Evolutionary conservation across 1,140 invertebrate species (phyloP).

Genomic region (Heliconius himera): DNA sequence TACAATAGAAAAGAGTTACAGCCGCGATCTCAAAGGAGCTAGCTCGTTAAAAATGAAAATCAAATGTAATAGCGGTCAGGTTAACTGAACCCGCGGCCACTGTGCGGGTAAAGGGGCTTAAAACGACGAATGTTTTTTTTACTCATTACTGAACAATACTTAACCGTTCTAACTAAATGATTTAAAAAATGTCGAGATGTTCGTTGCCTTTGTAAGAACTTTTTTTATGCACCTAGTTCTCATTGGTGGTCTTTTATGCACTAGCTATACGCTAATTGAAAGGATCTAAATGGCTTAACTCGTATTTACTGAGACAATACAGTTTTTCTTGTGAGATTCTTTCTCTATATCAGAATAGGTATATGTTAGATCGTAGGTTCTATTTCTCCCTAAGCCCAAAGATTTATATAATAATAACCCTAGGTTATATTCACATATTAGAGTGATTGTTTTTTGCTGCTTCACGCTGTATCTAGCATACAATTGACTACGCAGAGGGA

Average conservation of each 20-base stretch:
- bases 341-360: no score
- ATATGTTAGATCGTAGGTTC: no score
- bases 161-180: background rate
- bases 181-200: background rate
- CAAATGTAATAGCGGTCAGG: background rate
- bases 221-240: background rate
- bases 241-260: background rate
- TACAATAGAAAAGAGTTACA: background rate
- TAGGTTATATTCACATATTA: no score
- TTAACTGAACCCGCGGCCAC: conserved; percentile 10
- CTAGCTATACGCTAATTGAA: background rate
- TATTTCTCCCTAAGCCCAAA: no score
- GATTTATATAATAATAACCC: no score
- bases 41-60: conserved; percentile 22
- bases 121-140: conserved; percentile 23
- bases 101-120: background rate
- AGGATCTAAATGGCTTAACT: no score
- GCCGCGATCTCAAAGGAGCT: conserved; percentile 8
- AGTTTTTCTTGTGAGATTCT: no score
- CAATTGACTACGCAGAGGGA: no score
- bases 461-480: no score
- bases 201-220: background rate
- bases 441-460: no score
- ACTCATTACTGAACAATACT: conserved; percentile 21
- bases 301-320: no score